Evolutionary conservation across 1,140 invertebrate species (phyloP), one percentile per base, ranked within the genome.

Genomic region (Drosophila athabasca): DNA sequence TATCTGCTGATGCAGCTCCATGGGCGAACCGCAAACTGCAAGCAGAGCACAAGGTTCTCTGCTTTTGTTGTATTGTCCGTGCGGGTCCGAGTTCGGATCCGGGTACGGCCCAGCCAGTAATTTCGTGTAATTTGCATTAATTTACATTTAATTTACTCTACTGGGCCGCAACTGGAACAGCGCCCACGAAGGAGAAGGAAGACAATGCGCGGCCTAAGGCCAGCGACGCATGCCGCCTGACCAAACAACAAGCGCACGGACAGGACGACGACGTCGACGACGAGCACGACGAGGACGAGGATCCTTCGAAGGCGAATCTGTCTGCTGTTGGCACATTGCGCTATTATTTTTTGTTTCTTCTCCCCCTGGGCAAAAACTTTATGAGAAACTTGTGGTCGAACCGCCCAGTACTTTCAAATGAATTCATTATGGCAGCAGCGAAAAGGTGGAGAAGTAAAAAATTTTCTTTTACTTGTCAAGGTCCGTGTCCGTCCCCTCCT

Each of bases 51-150:
- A 6, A 39, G 26, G 52, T 54, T 43, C 48, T 51, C 51, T 51
- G 55, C 61, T 49, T 64, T 51, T 76, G 60, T 69, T 85, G 77
- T 62, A 77, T 62, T 78, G 82, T 82, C 73, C 62, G 45, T 17
- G 31, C 22, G 51, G 35, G 52, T 66, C 59, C 44, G 69, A 3
- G 11, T 39, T 3, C 35, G 35, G 35, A 8, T 35, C 31, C 31
- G 35, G 35, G 31, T 35, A 8, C 31, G 31, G 31, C 31, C 35
- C 35, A 13, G 35, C 11, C 66, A 61, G 82, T 87, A 85, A 85
- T 87, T 85, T 62, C 60, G 66, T 62, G 83, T 85, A 85, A 85
- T 85, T 85, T 85, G 82, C 82, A 85, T 88, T 85, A 85, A 85
- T 85, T 85, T 85, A 85, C 82, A 85, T 87, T 85, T 88, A 88